These are phyloP conservation scores for Corythaixoides concolor DNA, from an alignment of 2,113 vertebrate genomes.

Conservation along the genomic window DNA sequence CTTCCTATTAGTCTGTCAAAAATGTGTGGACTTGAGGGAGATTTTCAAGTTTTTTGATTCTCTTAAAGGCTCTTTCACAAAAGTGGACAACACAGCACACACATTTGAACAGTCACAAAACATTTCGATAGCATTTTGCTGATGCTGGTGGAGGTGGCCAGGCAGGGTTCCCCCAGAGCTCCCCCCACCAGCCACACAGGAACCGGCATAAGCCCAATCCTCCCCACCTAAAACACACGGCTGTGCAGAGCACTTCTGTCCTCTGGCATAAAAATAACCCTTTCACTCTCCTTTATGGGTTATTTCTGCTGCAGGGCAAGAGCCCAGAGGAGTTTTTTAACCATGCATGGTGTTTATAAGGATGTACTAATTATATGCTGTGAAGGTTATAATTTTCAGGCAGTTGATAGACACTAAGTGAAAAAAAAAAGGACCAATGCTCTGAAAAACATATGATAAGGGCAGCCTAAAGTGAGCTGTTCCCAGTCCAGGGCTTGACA, in stretches of 20 bases:
- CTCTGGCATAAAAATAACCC: neutral
- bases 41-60: neutral
- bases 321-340: neutral
- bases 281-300: neutral
- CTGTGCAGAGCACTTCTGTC: neutral
- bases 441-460: neutral
- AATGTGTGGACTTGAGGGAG: neutral
- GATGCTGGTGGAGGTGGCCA: rapidly evolving
- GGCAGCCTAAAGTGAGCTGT: neutral
- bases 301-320: neutral
- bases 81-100: neutral
- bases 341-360: neutral
- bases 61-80: neutral
- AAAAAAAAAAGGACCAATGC: neutral
- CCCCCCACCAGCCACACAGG: rapidly evolving
- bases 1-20: neutral
- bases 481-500: neutral
- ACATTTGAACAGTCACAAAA: neutral
- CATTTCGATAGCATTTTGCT: neutral
- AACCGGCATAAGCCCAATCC: neutral
- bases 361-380: neutral
- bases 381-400: neutral
- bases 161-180: rapidly evolving
- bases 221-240: neutral
- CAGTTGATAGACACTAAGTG: neutral